phyloP scores from a whole-genome alignment of 2,113 vertebrate genomes.

The Ranitomeya variabilis region DNA sequence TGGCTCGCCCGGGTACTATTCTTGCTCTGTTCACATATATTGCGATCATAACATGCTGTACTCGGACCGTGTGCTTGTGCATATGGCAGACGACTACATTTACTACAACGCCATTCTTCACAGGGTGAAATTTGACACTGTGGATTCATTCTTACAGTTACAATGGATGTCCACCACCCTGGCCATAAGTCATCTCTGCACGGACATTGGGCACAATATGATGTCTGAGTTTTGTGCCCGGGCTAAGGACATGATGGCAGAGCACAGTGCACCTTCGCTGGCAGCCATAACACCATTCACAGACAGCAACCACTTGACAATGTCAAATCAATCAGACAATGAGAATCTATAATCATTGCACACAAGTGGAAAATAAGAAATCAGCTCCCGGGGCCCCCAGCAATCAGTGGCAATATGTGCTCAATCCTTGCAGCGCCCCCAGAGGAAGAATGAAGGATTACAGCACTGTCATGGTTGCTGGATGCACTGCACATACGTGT shows the following conservation, averaged over 20 bases:
- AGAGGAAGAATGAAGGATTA: too few relatives aligned
- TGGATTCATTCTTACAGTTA: constrained; percentile 12
- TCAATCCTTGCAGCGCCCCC: too few relatives aligned
- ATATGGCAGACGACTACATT: constrained; percentile 21
- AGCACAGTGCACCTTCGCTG: too few relatives aligned
- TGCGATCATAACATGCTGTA: neutral
- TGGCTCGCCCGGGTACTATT: neutral
- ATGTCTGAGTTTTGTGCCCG: neutral
- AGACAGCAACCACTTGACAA: neutral
- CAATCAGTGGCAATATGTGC: too few relatives aligned
- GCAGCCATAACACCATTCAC: neutral
- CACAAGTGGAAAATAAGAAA: neutral
- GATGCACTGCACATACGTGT: too few relatives aligned
- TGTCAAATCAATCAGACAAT: neutral
- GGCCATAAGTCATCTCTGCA: neutral
- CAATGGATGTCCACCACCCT: neutral
- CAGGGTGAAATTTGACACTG: neutral
- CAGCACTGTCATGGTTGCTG: too few relatives aligned
- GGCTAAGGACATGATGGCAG: neutral
- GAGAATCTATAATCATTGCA: neutral
- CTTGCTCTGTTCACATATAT: neutral
- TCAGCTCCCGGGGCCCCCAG: too few relatives aligned
- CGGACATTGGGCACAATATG: neutral
- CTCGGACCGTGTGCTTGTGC: constrained; percentile 16
- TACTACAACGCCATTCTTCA: neutral